Evolutionary conservation across 2,888 invertebrate genomes (phyloP).

Genomic region (Drosophila bunnanda): DNA sequence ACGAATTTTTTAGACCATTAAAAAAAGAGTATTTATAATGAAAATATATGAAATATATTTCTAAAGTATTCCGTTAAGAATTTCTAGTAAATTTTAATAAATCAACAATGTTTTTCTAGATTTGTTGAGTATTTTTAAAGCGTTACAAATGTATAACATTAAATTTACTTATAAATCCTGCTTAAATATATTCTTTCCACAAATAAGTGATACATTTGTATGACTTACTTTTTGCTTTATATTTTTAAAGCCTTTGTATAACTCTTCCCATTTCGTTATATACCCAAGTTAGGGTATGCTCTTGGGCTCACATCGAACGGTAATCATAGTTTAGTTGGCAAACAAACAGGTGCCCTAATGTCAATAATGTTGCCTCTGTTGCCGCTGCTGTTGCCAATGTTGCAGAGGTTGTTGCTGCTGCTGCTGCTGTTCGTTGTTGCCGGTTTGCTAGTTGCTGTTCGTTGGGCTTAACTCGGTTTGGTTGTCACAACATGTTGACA

Average conservation of each 20-base stretch:
- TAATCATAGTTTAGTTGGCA: constrained; percentile 75
- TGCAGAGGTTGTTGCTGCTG: constrained; percentile 1
- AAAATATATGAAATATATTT: no score
- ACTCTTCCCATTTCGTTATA: background rate
- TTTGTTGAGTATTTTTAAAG: background rate
- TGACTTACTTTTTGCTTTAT: background rate
- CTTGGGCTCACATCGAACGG: constrained; percentile 52
- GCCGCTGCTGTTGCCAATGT: constrained; percentile 18
- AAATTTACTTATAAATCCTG: background rate
- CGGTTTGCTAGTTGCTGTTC: constrained; percentile 20
- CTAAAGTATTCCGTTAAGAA: no score
- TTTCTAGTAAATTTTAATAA: no score
- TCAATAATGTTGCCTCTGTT: constrained; percentile 66
- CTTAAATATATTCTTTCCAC: background rate
- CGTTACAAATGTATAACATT: background rate
- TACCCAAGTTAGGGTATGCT: constrained; percentile 23
- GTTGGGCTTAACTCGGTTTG: constrained; percentile 28
- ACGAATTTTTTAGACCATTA: background rate
- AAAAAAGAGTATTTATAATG: no score
- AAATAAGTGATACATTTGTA: no score
- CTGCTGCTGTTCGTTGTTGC: constrained; percentile 17
- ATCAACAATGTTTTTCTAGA: background rate
- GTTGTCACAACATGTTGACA: constrained; percentile 76
- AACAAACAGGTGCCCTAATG: constrained; percentile 79
- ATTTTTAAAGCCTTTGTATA: background rate